Evolutionary conservation across 2,113 vertebrate genomes (phyloP).

Genomic region (Colius striatus): DNA sequence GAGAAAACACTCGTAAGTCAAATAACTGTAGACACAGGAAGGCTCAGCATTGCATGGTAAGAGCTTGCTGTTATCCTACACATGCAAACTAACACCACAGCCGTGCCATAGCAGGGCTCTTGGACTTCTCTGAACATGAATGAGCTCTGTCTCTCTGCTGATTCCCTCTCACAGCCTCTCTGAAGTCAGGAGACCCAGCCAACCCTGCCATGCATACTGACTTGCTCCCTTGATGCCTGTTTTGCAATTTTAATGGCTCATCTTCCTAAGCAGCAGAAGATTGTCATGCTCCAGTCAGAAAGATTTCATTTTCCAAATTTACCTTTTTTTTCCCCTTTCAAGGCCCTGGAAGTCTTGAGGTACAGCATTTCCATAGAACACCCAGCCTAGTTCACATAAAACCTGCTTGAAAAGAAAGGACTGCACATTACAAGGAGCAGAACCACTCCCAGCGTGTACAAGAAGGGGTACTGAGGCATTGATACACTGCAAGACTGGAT

Average conservation of each 20-base stretch:
- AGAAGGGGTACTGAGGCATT: not conserved
- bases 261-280: constrained; percentile 69
- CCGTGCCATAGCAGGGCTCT: not conserved
- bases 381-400: constrained; percentile 23
- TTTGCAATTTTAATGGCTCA: constrained; percentile 77
- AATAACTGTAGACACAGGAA: not conserved
- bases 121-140: not conserved
- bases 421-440: not conserved
- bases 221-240: constrained; percentile 29
- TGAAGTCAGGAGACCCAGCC: constrained; percentile 20
- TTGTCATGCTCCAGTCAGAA: constrained; percentile 65
- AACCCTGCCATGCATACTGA: not conserved
- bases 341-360: constrained; percentile 22
- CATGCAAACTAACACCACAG: not conserved
- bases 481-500: not conserved
- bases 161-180: not conserved
- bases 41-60: not conserved
- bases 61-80: not conserved
- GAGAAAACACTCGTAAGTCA: not conserved
- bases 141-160: not conserved
- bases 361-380: constrained; percentile 3
- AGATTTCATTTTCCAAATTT: constrained; percentile 72
- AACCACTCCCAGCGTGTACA: accelerated
- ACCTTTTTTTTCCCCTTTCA: not conserved
- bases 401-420: not conserved